Evolutionary conservation across 2,113 vertebrate genomes (phyloP).

Genomic region (Crypturellus undulatus): DNA sequence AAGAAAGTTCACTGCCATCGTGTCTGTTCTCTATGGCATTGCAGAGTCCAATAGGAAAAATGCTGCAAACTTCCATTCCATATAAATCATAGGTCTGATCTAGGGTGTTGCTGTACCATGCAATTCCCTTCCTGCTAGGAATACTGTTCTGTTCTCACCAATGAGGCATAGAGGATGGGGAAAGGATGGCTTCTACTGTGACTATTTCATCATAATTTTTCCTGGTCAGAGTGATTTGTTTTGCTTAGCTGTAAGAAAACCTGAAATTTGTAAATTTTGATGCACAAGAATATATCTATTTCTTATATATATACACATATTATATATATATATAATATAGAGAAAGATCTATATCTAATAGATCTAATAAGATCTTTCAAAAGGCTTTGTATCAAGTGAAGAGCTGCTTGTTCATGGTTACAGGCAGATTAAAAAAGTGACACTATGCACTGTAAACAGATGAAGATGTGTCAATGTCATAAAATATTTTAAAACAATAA

Average conservation of each 20-base stretch:
- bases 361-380: not conserved
- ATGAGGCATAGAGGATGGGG: accelerated
- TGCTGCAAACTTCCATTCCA: not conserved
- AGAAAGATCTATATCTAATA: too few relatives aligned
- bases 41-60: not conserved
- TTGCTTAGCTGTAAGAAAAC: not conserved
- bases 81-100: not conserved
- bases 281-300: not conserved
- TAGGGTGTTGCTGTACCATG: not conserved
- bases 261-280: not conserved
- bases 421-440: not conserved
- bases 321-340: too few relatives aligned
- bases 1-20: not conserved
- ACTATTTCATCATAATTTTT: not conserved
- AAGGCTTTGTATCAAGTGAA: not conserved
- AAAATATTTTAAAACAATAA: not conserved
- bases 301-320: too few relatives aligned
- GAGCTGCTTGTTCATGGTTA: not conserved
- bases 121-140: not conserved
- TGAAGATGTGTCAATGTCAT: not conserved
- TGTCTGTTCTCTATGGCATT: not conserved
- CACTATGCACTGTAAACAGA: not conserved
- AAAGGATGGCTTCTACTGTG: not conserved
- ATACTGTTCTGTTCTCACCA: not conserved
- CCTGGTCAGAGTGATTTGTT: not conserved